Conservation (phyloP, 2,888 invertebrate species). For the Himalopsyche japonica region DNA sequence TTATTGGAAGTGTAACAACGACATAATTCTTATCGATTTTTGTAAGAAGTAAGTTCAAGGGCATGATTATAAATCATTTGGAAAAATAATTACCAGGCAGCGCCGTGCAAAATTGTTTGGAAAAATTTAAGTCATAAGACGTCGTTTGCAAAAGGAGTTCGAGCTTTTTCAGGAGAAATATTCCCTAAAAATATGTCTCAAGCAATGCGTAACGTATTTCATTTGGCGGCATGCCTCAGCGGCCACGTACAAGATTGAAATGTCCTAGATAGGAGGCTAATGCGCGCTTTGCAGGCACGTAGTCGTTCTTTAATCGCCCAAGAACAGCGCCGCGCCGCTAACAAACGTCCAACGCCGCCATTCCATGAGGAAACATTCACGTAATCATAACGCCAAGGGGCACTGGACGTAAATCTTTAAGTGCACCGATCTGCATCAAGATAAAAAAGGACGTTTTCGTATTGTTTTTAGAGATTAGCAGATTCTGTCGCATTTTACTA, state of each 20-base stretch:
- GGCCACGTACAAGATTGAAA: neutral
- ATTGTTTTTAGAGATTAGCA: neutral
- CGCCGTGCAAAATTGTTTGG: too few species aligned
- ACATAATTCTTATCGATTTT: too few species aligned
- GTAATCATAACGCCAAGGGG: neutral
- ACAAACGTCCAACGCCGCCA: neutral
- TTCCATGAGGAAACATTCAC: neutral
- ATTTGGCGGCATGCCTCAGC: neutral
- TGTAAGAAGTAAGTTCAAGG: too few species aligned
- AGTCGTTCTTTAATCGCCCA: neutral
- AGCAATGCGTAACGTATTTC: neutral
- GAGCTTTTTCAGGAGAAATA: neutral
- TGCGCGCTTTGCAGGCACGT: constrained; percentile 1
- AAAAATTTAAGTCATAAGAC: neutral
- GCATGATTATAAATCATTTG: too few species aligned
- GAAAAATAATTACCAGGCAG: too few species aligned
- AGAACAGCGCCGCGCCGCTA: neutral
- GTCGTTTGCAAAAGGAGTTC: neutral
- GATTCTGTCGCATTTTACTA: neutral
- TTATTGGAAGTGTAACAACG: too few species aligned
- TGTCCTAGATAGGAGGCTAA: neutral
- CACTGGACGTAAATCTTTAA: neutral
- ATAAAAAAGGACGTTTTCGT: neutral
- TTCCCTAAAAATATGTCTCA: neutral
- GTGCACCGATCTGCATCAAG: neutral